Base-by-base conservation (phyloP, 2,888 invertebrate genomes). In the Phasia obesa region DNA sequence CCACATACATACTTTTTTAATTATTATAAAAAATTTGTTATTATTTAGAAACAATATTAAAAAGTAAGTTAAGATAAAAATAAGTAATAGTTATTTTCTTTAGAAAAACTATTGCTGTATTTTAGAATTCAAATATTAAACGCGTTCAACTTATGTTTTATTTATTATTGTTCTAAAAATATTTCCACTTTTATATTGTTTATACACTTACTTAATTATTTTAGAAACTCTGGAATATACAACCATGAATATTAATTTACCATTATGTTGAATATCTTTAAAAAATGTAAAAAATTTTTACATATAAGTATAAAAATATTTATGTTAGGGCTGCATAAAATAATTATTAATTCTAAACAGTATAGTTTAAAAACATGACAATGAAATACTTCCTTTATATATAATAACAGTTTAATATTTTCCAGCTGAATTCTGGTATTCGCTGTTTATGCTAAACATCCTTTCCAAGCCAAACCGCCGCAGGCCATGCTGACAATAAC, bases 401-500 rank as follows among this genome's bases (percentile, higher is more conserved):
- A 65, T 60, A 31, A 44, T 35, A 79, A 67, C 51, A 73, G 6
- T 49, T 51, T 42, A 17, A 42, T 44, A 51, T 23, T 31, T 57
- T 38, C n/a, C 42, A 23, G 51, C 35, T 27, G 65, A n/a, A 19
- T 17, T 42, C 7, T 53, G 13, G 19, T 42, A 0, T 21, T 57
- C 11, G 9, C 77, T 70, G 81, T 44, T 82, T 74, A 92, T 91
- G 92, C 92, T 49, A 94, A 90, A 88, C 96, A 97, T 11, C 93
- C 92, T 87, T 94, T 94, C 96, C 97, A 97, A 73, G 94, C 93
- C 11, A 97, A 92, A 2, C 97, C 97, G 11, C 97, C 97, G 88
- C 98, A 98, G 1, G 96, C 94, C 93, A 97, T 95, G 53, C 96
- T 96, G 2, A 97, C 94, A 83, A 98, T 95, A 83, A 98, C 93